These are phyloP conservation scores for Cheirogaleus major DNA, from an alignment of 2,797 vertebrate species.

Conservation along the genomic window DNA sequence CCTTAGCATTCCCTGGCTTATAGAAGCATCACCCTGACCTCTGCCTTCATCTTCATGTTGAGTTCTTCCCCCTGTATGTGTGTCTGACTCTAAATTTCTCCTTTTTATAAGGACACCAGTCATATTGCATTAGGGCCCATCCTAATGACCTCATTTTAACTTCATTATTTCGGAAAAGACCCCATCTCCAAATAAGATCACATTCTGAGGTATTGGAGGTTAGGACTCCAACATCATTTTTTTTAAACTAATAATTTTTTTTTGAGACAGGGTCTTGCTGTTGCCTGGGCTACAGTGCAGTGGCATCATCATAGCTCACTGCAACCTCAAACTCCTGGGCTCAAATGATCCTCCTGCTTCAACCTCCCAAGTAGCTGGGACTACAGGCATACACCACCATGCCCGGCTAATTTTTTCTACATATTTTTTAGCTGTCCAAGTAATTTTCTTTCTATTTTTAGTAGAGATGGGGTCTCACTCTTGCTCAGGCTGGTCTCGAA, in stretches of 20 bases:
- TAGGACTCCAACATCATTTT: background rate
- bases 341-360: background rate
- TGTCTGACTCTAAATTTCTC: background rate
- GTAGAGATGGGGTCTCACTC: too few relatives aligned
- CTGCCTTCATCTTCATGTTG: background rate
- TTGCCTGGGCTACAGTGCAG: background rate
- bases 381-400: background rate
- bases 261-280: background rate
- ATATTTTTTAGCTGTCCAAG: too few relatives aligned
- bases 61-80: background rate
- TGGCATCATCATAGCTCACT: background rate
- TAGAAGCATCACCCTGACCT: background rate
- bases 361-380: background rate
- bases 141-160: background rate
- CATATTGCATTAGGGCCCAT: background rate
- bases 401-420: too few relatives aligned
- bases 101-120: background rate
- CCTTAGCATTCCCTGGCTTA: background rate
- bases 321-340: background rate
- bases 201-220: background rate
- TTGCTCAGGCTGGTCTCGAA: too few relatives aligned
- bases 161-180: background rate
- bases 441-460: too few relatives aligned
- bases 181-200: background rate
- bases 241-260: background rate